Conservation (phyloP, 2,113 vertebrate species). For the Hymenochirus boettgeri region DNA sequence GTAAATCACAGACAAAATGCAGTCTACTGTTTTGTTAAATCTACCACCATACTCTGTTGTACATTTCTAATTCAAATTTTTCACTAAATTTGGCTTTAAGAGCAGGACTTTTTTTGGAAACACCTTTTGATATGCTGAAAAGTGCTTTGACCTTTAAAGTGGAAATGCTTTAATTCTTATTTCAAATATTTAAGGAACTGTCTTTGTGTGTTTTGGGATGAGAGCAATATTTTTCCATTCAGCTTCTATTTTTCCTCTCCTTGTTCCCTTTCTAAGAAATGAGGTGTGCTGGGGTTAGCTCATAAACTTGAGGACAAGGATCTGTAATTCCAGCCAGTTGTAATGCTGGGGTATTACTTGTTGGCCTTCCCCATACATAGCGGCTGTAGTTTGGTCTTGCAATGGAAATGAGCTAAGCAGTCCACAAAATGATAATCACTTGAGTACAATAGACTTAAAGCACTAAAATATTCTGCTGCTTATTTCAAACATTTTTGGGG, state of each 20-base stretch:
- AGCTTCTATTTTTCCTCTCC: slow-evolving; percentile 35
- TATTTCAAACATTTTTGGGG: too few relatives aligned
- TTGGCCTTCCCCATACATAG: not conserved
- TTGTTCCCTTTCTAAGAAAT: slow-evolving; percentile 35
- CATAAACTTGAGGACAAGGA: slow-evolving; percentile 38
- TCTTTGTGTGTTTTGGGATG: not conserved
- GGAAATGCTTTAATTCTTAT: not conserved
- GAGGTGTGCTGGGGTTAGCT: slow-evolving; percentile 33
- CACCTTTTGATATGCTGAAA: too few relatives aligned
- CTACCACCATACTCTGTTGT: not conserved
- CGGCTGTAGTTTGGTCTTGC: not conserved
- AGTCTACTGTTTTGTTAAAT: not conserved
- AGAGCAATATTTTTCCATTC: slow-evolving; percentile 36
- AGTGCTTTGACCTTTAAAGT: not conserved
- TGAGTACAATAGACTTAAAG: too few relatives aligned
- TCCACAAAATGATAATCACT: too few relatives aligned
- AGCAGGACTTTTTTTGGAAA: too few relatives aligned
- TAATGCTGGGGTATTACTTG: slow-evolving; percentile 4
- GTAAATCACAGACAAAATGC: not conserved
- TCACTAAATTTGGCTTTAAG: too few relatives aligned
- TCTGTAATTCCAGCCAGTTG: slow-evolving; percentile 16
- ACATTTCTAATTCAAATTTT: not conserved
- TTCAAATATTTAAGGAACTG: not conserved
- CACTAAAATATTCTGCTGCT: too few relatives aligned
- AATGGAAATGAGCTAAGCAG: not conserved